These are phyloP conservation scores for Microtus richardsoni DNA, from an alignment of 2,113 vertebrate species.

Conservation along the genomic window DNA sequence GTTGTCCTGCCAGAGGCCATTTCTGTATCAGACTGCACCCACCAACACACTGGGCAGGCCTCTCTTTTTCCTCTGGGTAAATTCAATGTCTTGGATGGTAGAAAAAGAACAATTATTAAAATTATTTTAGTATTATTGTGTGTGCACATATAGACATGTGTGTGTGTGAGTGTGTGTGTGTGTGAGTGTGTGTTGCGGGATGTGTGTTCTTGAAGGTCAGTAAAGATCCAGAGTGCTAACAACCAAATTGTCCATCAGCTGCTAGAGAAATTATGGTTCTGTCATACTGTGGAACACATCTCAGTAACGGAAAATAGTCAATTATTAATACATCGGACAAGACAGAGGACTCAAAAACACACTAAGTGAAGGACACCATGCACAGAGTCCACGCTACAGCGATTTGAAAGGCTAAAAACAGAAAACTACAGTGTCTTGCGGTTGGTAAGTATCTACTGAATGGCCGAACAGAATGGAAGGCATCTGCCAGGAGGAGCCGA, in stretches of 20 bases:
- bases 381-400: not conserved
- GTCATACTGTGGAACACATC: not conserved
- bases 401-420: slow-evolving; percentile 20
- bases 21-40: not conserved
- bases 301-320: not conserved
- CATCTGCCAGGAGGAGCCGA: not conserved
- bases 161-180: not conserved
- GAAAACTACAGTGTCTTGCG: not conserved
- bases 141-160: no score
- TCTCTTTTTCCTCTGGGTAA: not conserved
- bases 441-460: not conserved
- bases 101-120: slow-evolving; percentile 8
- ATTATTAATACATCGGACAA: not conserved
- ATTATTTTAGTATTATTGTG: not conserved
- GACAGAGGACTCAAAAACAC: not conserved
- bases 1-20: not conserved
- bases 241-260: not conserved
- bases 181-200: not conserved
- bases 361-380: slow-evolving; percentile 1
- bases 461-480: not conserved
- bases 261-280: not conserved
- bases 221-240: not conserved
- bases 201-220: not conserved
- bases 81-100: not conserved
- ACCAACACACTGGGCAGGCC: not conserved